Evolutionary conservation across 2,113 vertebrate genomes (phyloP), one percentile per base, ranked within the genome.

Genomic region (Chunga burmeisteri): DNA sequence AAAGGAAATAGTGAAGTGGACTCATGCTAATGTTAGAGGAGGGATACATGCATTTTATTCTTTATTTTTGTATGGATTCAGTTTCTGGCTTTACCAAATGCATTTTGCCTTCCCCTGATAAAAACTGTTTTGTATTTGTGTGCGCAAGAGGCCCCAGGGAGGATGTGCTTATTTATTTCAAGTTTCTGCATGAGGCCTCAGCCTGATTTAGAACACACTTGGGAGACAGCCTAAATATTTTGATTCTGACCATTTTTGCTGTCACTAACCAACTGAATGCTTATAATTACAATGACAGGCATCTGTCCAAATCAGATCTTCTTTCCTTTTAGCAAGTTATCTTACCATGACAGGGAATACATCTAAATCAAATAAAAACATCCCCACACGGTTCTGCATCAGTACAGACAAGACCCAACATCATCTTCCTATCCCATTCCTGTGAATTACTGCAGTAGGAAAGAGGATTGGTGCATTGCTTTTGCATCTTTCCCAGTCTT

Each of bases 221-320:
- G 83, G 71, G 86, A 96, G 52, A n/a, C 63, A 96, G 80, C 80
- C 86, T 92, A 96, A 93, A 94, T 94, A 89, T 84, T 93, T 86
- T 90, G n/a, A 73, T 71, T 93, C 44, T 78, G 68, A 74, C 77
- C 40, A 55, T 89, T 94, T 95, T 52, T 88, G 55, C 72, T 78
- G 47, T 71, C 72, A 70, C 53, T 93, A 94, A 90, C 52, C 52
- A 81, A 77, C 86, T 65, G 72, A 92, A 90, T 84, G 29, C 47
- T 88, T 79, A 36, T 32, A 59, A 84, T 79, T 78, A 68, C 75
- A 71, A 16, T 91, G 92, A 91, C 75, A 96, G 82, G 94, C 71
- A 83, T 88, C 63, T 93, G 86, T 90, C 59, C 50, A 88, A 90
- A 90, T 92, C 61, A 79, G 72, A 71, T 80, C 56, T 10, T 78